phyloP scores from a whole-genome alignment of 2,797 vertebrate genomes.

The Eutrigla gurnardus region DNA sequence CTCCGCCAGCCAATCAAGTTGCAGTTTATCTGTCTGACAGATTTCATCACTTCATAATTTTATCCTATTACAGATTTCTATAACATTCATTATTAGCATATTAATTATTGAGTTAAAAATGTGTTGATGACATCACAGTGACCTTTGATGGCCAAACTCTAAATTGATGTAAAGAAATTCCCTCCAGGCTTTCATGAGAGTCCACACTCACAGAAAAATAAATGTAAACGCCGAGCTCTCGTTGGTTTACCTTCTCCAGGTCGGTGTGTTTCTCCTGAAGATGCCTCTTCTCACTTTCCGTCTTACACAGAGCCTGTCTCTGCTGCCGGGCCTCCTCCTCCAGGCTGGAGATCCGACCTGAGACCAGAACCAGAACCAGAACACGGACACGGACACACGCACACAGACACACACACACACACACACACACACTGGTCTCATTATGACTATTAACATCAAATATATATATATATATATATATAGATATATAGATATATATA shows the following conservation, averaged over 20 bases:
- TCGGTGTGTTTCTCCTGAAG: slow-evolving; percentile 93
- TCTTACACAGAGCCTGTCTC: slow-evolving; percentile 88
- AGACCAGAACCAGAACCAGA: too few species aligned
- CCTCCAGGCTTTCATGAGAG: not conserved
- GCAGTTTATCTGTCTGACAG: not conserved
- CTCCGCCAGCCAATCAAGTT: not conserved
- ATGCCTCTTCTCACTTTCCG: slow-evolving; percentile 93
- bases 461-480: too few species aligned
- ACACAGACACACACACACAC: not conserved
- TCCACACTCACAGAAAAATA: not conserved
- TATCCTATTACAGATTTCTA: not conserved
- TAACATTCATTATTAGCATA: not conserved
- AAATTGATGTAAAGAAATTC: not conserved
- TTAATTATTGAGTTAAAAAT: not conserved
- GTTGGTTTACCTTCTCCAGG: slow-evolving; percentile 91
- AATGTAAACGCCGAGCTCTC: not conserved
- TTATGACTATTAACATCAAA: not conserved
- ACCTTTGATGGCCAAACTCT: not conserved
- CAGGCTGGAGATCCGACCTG: slow-evolving; percentile 91
- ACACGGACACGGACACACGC: not conserved
- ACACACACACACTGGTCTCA: not conserved
- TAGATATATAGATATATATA: too few species aligned
- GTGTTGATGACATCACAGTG: not conserved
- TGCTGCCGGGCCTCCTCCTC: slow-evolving; percentile 92
- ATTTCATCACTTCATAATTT: not conserved